Conservation (phyloP, 2,888 invertebrate species). For the Malthinus seriepunctatus region DNA sequence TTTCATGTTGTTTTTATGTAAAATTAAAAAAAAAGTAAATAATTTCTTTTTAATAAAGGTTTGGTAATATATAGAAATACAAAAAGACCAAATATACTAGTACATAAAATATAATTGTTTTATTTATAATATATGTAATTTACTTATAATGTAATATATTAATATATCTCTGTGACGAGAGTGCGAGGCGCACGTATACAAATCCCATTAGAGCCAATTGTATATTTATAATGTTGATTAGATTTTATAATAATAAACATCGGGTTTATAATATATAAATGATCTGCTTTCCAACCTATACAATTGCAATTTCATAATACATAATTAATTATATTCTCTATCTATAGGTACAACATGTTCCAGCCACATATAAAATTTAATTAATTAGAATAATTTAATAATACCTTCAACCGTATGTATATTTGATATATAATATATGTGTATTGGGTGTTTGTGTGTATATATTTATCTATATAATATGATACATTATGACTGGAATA, state of each 20-base stretch:
- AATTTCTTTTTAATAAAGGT: too few species aligned
- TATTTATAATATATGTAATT: constrained; percentile 46
- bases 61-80: constrained; percentile 22
- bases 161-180: constrained; percentile 39
- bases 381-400: constrained; percentile 44
- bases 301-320: constrained; percentile 36
- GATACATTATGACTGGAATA: constrained; percentile 50
- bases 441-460: constrained; percentile 26
- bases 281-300: constrained; percentile 45
- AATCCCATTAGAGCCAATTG: constrained; percentile 45
- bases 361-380: constrained; percentile 45
- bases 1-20: background rate
- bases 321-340: constrained; percentile 36
- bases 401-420: constrained; percentile 49
- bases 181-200: constrained; percentile 42
- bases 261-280: constrained; percentile 46
- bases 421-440: constrained; percentile 40
- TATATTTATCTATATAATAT: constrained; percentile 43
- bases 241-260: constrained; percentile 50
- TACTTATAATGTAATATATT: constrained; percentile 32
- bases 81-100: constrained; percentile 40
- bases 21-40: background rate
- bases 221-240: constrained; percentile 50
- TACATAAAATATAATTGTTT: constrained; percentile 56
- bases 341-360: constrained; percentile 48